These are phyloP conservation scores for Menidia beryllina DNA, from an alignment of 2,113 vertebrate species.

Conservation along the genomic window DNA sequence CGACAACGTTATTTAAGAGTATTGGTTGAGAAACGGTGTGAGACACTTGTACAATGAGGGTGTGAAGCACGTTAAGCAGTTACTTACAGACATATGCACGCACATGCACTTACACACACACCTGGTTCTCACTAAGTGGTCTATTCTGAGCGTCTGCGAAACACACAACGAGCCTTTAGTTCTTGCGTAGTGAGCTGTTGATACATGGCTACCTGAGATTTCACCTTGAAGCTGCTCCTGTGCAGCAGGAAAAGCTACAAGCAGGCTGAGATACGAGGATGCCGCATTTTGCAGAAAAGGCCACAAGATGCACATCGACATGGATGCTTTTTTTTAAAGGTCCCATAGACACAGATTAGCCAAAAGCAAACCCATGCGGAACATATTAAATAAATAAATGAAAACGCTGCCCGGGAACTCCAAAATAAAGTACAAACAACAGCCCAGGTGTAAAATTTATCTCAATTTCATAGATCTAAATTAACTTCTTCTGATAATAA, in stretches of 20 bases:
- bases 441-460: no score
- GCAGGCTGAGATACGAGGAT: background rate
- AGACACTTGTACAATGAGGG: conserved; percentile 2
- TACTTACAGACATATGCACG: conserved; percentile 26
- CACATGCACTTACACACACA: conserved; percentile 31
- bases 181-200: background rate
- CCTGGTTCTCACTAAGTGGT: conserved; percentile 35
- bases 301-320: background rate
- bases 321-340: background rate
- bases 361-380: background rate
- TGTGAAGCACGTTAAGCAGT: conserved; percentile 24
- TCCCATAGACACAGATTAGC: background rate
- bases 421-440: no score
- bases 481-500: no score
- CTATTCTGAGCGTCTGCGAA: conserved; percentile 45
- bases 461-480: no score
- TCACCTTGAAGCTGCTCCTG: conserved; percentile 13
- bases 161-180: conserved; percentile 29
- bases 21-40: conserved; percentile 4
- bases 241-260: background rate
- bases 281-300: background rate
- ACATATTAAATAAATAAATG: no score
- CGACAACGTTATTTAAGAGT: background rate
- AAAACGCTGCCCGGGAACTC: no score
- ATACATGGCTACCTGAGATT: conserved; percentile 9